Evolutionary conservation across 37 sponge, comb jelly and placozoan species (phyloP).

Genomic region (Diacarnus erythraeanus): DNA sequence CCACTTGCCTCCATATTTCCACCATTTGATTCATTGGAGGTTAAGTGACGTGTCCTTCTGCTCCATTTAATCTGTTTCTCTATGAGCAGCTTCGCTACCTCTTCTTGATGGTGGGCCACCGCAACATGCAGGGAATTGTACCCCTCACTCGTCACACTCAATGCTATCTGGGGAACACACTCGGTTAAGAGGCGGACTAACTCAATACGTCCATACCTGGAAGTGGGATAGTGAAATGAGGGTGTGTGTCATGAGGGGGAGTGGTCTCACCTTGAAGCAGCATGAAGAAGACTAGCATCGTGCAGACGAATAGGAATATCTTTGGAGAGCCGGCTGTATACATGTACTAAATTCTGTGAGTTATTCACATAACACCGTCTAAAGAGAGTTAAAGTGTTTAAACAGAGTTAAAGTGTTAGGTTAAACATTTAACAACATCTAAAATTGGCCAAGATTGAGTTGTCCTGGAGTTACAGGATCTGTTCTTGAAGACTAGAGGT

Average conservation of each 20-base stretch:
- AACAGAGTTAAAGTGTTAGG: too few species aligned
- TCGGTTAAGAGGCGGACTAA: conserved; percentile 26
- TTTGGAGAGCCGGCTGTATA: conserved; percentile 18
- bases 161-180: conserved; percentile 33
- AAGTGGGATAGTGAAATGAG: too few species aligned
- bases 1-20: neutral
- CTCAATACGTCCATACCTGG: conserved; percentile 30
- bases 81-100: conserved; percentile 21
- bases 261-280: conserved; percentile 34
- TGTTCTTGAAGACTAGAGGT: too few species aligned
- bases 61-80: conserved; percentile 1
- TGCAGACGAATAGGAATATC: conserved; percentile 51
- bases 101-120: conserved; percentile 24
- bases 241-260: conserved; percentile 2
- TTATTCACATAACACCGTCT: conserved; percentile 54
- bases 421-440: too few species aligned
- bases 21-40: neutral
- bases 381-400: neutral
- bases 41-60: neutral
- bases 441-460: too few species aligned
- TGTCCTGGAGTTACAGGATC: too few species aligned
- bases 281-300: conserved; percentile 49
- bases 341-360: conserved; percentile 15
- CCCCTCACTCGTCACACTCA: conserved; percentile 41
- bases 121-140: conserved; percentile 72